These are phyloP conservation scores for Monopterus albus DNA, from an alignment of 2,113 vertebrate genomes.

Conservation along the genomic window DNA sequence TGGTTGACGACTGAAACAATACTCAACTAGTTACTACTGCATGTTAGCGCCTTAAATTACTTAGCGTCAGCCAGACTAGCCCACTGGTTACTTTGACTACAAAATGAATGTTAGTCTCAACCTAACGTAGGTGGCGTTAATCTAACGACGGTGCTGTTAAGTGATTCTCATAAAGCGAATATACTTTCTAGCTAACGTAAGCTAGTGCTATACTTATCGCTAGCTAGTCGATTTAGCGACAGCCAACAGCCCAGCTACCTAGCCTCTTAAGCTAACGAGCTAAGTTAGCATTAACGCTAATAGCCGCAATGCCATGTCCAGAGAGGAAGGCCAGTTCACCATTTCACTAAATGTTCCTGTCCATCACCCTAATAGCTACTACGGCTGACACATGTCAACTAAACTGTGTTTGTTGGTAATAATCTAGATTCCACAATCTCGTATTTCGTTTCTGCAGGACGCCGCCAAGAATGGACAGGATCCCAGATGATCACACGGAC, in stretches of 20 bases:
- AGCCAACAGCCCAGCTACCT: conserved; percentile 28
- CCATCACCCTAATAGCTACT: neutral
- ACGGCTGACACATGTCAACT: neutral
- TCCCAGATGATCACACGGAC: conserved; percentile 23
- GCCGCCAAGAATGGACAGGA: conserved; percentile 48
- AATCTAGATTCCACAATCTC: neutral
- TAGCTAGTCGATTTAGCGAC: conserved; percentile 19
- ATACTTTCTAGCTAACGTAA: conserved; percentile 11
- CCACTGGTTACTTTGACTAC: neutral
- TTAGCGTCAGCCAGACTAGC: neutral
- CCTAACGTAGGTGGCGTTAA: neutral
- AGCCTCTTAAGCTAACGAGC: conserved; percentile 62
- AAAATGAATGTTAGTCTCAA: neutral
- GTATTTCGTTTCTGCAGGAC: conserved; percentile 35
- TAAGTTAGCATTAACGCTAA: conserved; percentile 56
- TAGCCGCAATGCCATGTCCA: conserved; percentile 52
- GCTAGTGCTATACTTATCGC: conserved; percentile 16
- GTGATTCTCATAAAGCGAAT: neutral
- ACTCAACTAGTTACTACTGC: conserved; percentile 11
- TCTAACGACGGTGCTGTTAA: neutral
- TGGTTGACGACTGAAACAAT: neutral
- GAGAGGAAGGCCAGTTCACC: conserved; percentile 24
- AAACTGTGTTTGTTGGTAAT: neutral
- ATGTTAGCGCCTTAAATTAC: conserved; percentile 32
- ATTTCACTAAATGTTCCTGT: conserved; percentile 1